These are phyloP conservation scores for Nyctereutes procyonoides DNA, from an alignment of 2,113 vertebrate genomes.

Conservation along the genomic window DNA sequence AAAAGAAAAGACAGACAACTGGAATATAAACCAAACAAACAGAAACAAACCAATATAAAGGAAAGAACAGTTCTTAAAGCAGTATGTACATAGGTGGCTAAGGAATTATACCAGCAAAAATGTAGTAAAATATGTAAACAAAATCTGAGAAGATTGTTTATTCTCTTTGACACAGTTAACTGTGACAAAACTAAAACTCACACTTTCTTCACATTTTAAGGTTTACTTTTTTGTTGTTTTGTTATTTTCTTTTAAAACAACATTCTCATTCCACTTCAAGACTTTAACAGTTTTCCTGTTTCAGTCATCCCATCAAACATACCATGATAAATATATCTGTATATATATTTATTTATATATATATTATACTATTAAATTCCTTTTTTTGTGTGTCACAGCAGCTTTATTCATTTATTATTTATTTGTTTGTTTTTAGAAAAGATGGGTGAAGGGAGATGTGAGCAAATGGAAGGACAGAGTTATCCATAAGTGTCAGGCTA, in stretches of 20 bases:
- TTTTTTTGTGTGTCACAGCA: constrained; percentile 90
- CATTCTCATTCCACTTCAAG: constrained; percentile 85
- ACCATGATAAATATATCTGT: constrained; percentile 91
- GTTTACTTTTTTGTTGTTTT: constrained; percentile 87
- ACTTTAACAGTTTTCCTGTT: constrained; percentile 92
- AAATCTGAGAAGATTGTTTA: constrained; percentile 87
- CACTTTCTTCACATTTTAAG: constrained; percentile 92
- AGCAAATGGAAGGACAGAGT: constrained; percentile 85
- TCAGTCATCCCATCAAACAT: constrained; percentile 90
- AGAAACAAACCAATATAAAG: constrained; percentile 86
- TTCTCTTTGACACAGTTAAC: constrained; percentile 94
- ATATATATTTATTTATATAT: constrained; percentile 90
- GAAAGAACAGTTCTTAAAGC: constrained; percentile 85
- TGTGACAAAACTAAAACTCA: constrained; percentile 97
- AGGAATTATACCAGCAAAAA: constrained; percentile 94
- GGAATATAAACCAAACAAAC: constrained; percentile 86
- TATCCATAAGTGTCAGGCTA: constrained; percentile 83
- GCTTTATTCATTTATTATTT: constrained; percentile 86
- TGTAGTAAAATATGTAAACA: constrained; percentile 98
- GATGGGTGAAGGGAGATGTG: constrained; percentile 84
- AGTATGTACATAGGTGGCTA: constrained; percentile 91
- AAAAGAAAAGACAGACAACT: constrained; percentile 81
- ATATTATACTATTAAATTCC: constrained; percentile 90
- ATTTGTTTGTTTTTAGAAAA: constrained; percentile 86
- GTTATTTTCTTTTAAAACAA: constrained; percentile 94